phyloP scores from a whole-genome alignment of 1,140 invertebrate species.

The Megathymus violae region DNA sequence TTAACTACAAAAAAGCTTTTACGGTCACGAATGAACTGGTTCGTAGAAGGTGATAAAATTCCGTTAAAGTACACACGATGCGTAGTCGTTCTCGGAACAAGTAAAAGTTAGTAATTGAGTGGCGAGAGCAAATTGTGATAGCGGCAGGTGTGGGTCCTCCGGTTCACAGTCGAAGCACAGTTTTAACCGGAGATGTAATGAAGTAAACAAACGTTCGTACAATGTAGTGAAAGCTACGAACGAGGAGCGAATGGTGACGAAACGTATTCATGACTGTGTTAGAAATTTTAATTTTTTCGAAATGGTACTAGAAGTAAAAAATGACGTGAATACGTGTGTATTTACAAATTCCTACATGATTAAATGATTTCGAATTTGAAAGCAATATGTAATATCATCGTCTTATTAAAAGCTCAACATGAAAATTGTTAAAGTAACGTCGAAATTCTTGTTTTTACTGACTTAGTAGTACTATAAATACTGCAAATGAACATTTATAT shows the following conservation, averaged over 20 bases:
- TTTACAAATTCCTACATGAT: too few species aligned
- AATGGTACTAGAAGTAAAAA: too few species aligned
- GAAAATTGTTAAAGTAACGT: too few species aligned
- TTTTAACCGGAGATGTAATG: conserved; percentile 67
- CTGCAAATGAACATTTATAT: too few species aligned
- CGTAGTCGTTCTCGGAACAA: conserved; percentile 42
- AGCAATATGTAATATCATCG: too few species aligned
- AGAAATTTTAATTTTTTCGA: too few species aligned
- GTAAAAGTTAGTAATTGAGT: conserved; percentile 48
- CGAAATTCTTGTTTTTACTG: too few species aligned
- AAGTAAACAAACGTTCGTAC: conserved; percentile 63
- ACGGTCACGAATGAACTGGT: conserved; percentile 18
- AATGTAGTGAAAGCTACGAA: conserved; percentile 39
- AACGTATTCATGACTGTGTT: too few species aligned
- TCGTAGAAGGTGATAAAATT: conserved; percentile 36
- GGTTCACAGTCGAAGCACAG: conserved; percentile 54
- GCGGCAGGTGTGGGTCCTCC: conserved; percentile 58
- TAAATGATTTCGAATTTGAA: too few species aligned
- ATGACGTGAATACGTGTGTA: too few species aligned
- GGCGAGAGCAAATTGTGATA: conserved; percentile 38
- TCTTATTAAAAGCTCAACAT: too few species aligned
- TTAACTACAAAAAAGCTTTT: conserved; percentile 25
- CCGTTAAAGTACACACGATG: conserved; percentile 32
- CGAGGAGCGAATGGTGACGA: not conserved
- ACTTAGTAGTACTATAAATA: too few species aligned